Base-by-base conservation (phyloP, 2,113 vertebrate genomes). In the Scolopax mira region DNA sequence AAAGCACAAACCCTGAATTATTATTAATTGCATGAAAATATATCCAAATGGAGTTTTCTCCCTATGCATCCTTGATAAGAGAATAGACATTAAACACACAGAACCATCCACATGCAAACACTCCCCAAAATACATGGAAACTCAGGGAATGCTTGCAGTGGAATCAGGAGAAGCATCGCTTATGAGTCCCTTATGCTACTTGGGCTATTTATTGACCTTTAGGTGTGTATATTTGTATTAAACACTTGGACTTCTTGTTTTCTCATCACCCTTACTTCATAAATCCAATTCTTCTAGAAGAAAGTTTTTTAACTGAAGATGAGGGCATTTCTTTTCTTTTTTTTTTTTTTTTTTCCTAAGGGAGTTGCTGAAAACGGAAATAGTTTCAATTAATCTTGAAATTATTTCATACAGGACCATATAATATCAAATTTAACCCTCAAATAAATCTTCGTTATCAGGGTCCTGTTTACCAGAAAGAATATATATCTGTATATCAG, bases 21-120 rank as follows among this genome's bases (percentile, higher is more conserved):
- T 79, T 94, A 85, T 88, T 85, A 91, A 91, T 85, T 88, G 42
- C 55, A 51, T 60, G 55, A 83, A 94, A 94, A 82, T 62, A 61
- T 14, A 85, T 85, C 74, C 42, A 94, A 90, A 93, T 73, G 4
- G 35, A 80, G 19, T 12, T 91, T 69, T 79, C 0, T 13, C 24
- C 49, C 66, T 23, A 58, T 60, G 74, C 30, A 83, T 65, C 39
- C 67, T 70, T 61, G 39, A 31, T 62, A 58, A 48, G 60, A 88
- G 79, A 75, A 44, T 22, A 73, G 79, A 39, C 78, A 55, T 62
- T 80, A 86, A 88, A 66, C n/a, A 90, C 24, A 42, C 31, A 85
- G 58, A 83, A 24, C 19, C 39, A 71, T 39, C 44, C 61, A 85
- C 28, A 52, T n/a, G 31, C 54, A 75, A 58, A 64, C 8, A 30